Evolutionary conservation across 2,113 vertebrate genomes (phyloP), one percentile per base, ranked within the genome.

Genomic region (Aspiorhynchus laticeps): DNA sequence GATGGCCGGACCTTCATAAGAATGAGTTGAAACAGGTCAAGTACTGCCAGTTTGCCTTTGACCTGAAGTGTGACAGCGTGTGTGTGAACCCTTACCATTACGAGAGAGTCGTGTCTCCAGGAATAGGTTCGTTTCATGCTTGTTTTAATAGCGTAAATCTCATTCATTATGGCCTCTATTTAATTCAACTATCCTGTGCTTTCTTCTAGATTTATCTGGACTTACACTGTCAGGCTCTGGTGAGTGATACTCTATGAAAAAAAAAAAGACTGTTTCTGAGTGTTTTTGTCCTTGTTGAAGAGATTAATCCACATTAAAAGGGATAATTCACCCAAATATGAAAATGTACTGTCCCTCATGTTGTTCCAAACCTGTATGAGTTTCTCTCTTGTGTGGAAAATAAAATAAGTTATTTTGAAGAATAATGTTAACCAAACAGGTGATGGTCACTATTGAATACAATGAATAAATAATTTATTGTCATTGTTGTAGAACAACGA

Each of bases 81-180:
- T 99, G 98, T 88, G 98, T 99, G 83, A 99, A 99, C 53, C 98
- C 98, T 0, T 99, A 99, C 94, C 98, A 99, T 91, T 99, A 99
- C 31, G 98, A 99, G 92, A 95, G 98, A 31, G 98, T 99, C 26
- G 98, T 99, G 5, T 99, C 98, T 0, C 97, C 98, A 79, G 97
- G 98, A 90, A 99, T 99, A 19, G 98, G 98, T 98, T 83, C 96
- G 94, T 91, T 31, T 46, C 31, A 36, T 53, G 48, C 8, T 67
- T 48, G 24, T 59, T 26, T n/a, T 73, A 24, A 21, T 59, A 7
- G 19, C 10, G 4, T 26, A 6, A 2, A 10, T 10, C 7, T 78
- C 2, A 4, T 76, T 76, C 11, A 8, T 28, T 1, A 31, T 21
- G 17, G 2, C 2, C 8, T 53, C 4, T 11, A 0, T 78, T 51